These are phyloP conservation scores for Geopemphigus sp. DNA, from an alignment of 1,140 invertebrate species.

Conservation along the genomic window DNA sequence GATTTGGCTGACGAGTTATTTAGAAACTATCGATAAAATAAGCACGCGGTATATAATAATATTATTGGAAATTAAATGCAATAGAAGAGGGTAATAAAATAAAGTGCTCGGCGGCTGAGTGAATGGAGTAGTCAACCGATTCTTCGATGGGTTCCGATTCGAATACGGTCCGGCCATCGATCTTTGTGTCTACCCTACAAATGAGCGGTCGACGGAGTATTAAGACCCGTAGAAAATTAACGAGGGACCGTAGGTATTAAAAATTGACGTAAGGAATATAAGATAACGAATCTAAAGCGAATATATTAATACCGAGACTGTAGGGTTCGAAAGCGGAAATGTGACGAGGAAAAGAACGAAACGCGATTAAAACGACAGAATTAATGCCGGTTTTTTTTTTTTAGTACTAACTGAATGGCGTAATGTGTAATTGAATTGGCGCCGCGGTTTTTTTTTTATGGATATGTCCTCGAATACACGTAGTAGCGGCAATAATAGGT, in stretches of 20 bases:
- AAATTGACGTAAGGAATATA: not conserved
- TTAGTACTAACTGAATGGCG: not conserved
- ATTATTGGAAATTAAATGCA: constrained; percentile 2
- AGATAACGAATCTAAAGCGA: not conserved
- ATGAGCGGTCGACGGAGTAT: not conserved
- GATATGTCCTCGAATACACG: no score
- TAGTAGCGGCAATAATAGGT: not conserved
- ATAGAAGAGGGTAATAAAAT: not conserved
- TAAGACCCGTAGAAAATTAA: constrained; percentile 11
- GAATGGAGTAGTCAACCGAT: not conserved
- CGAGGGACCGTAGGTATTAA: not conserved
- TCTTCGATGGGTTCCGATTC: constrained; percentile 4
- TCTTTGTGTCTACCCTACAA: constrained; percentile 11
- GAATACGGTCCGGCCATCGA: constrained; percentile 1
- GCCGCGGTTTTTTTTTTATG: no score
- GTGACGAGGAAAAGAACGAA: not conserved
- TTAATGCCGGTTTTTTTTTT: not conserved
- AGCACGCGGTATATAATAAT: not conserved
- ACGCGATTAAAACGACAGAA: no score
- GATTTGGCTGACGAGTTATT: not conserved
- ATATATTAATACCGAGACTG: not conserved
- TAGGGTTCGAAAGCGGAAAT: not conserved
- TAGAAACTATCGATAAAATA: not conserved
- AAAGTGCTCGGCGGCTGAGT: not conserved
- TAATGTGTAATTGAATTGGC: not conserved